These are phyloP conservation scores for Cepaea hortensis DNA, from an alignment of 2,888 invertebrate species.

Conservation along the genomic window DNA sequence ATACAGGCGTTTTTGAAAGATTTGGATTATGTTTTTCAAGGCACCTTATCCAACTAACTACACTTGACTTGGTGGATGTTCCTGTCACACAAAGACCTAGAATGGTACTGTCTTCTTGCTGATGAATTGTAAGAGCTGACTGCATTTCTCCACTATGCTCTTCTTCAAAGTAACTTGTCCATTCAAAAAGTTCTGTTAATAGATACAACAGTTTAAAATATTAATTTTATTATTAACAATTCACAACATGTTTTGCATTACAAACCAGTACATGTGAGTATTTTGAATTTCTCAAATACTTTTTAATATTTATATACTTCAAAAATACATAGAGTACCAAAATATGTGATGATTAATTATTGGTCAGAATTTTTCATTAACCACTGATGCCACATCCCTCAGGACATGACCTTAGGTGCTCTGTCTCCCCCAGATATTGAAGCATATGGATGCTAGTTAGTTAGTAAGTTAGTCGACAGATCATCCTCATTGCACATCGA, in stretches of 20 bases:
- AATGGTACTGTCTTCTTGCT: conserved; percentile 93
- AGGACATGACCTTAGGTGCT: no score
- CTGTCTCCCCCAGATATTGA: no score
- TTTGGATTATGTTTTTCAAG: conserved; percentile 87
- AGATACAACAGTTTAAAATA: conserved; percentile 1
- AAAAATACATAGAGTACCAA: no score
- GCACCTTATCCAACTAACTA: conserved; percentile 82
- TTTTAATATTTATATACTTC: no score
- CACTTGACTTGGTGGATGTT: conserved; percentile 87
- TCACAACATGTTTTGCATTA: neutral
- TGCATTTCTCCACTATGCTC: conserved; percentile 59
- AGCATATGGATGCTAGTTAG: no score
- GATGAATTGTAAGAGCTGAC: conserved; percentile 85
- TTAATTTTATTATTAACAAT: neutral
- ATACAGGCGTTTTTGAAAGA: conserved; percentile 86
- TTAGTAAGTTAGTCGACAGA: no score
- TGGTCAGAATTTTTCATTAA: no score
- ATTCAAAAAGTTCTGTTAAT: conserved; percentile 63
- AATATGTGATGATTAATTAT: no score
- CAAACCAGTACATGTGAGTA: no score
- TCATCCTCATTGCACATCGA: no score
- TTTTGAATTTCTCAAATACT: no score
- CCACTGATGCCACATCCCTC: no score
- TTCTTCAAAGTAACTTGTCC: conserved; percentile 60
- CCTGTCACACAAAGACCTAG: conserved; percentile 93